Evolutionary conservation across 2,113 vertebrate species (phyloP), one percentile per base, ranked within the genome.

Genomic region (Oncorhynchus gorbuscha): DNA sequence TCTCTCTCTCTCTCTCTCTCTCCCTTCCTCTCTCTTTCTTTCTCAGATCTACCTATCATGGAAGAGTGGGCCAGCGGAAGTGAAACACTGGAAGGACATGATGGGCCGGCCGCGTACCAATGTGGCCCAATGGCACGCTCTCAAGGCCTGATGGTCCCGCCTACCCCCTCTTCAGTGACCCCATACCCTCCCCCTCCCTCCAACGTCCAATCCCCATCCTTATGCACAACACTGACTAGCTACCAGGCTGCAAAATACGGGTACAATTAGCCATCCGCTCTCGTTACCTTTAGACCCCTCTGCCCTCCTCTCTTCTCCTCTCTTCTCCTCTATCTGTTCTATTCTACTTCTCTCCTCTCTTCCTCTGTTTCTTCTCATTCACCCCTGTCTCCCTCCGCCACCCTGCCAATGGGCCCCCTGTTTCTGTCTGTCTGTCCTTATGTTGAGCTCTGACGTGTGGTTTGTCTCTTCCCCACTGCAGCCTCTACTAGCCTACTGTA

Each of bases 1-100:
- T 24, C 1, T 1, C 24, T 24, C 24, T 24, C 1, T 24, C 24
- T 24, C 24, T 24, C 24, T 1, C 1, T 24, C 24, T 24, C 71
- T 75, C 74, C 14, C 45, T 74, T 5, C 61, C 11, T 68, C 26
- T 73, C 14, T 67, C 68, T 74, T 69, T 74, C 72, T 77, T 5
- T 71, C 62, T 0, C 89, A 99, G 98, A 99, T 99, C 87, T 99
- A 99, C 92, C 95, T 99, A 85, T 99, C 98, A 22, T 99, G 98
- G 98, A 99, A 99, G 93, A 99, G 98, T 13, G 98, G 98, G 68
- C 97, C 97, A 0, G 97, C 96, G 4, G 98, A 99, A 87, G 98
- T 99, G 76, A 98, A 98, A 85, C 98, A 99, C 92, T 99, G 98
- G 98, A 99, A 99, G 91, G 98, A 99, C 92, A 99, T 99, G 98